A percentile compares a stretch with the other conserved stretches of the same genome.
These are phyloP conservation scores for Centropristis striata DNA, from an alignment of 2,113 vertebrate genomes.

Conservation along the genomic window DNA sequence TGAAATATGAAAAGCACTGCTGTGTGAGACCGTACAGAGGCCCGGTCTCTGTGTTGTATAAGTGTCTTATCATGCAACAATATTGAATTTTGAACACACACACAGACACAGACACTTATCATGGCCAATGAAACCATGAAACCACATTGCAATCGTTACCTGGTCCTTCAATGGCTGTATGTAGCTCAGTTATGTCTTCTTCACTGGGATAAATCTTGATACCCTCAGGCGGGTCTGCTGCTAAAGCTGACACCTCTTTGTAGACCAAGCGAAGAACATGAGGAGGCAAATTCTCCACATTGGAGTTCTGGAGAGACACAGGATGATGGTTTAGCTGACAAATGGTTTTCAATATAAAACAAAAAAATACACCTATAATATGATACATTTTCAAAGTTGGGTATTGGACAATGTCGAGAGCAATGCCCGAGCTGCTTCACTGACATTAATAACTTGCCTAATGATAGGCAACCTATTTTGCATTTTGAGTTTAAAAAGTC, in stretches of 20 bases:
- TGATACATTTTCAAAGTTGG: too few species aligned
- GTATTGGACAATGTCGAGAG: too few species aligned
- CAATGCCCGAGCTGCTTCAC: too few species aligned
- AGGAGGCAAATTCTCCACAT: conserved; percentile 95
- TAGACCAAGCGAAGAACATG: conserved; percentile 95
- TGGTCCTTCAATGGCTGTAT: conserved; percentile 94
- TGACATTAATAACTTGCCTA: too few species aligned
- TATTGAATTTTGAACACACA: neutral
- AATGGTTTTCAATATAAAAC: neutral
- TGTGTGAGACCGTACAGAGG: neutral
- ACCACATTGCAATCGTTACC: conserved; percentile 79
- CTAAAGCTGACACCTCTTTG: conserved; percentile 92
- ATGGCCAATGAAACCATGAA: too few species aligned
- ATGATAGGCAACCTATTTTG: too few species aligned
- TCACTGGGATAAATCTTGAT: conserved; percentile 96
- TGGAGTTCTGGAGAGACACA: conserved; percentile 88
- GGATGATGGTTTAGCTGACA: neutral
- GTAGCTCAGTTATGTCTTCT: conserved; percentile 94
- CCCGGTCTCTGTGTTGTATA: neutral
- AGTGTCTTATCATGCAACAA: neutral
- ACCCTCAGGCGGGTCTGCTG: conserved; percentile 92
- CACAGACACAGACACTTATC: too few species aligned
- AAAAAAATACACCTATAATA: neutral
- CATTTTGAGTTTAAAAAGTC: too few species aligned
- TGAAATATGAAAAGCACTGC: neutral